Conservation (phyloP, 2,888 invertebrate genomes). For the Agrochola circellaris region DNA sequence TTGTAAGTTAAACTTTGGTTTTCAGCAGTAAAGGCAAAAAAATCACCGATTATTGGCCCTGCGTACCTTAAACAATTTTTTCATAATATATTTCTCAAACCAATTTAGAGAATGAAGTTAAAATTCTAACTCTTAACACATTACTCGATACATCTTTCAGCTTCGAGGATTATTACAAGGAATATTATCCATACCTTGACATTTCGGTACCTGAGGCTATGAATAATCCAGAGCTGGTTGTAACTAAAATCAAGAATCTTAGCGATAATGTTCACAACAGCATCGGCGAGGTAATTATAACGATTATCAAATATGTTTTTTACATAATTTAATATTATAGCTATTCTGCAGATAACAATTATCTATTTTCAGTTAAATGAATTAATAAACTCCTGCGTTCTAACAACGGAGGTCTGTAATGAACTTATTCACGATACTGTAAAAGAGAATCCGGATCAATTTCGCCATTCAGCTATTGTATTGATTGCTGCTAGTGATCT, state of each 20-base stretch:
- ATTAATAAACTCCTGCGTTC: not conserved
- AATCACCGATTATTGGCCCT: not conserved
- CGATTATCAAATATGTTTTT: not conserved
- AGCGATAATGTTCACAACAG: not conserved
- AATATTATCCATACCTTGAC: not conserved
- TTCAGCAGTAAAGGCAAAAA: not conserved
- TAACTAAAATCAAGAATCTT: not conserved
- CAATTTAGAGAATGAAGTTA: not conserved
- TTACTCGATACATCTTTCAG: conserved; percentile 2
- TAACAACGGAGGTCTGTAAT: not conserved
- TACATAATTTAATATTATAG: not conserved
- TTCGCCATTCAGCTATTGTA: not conserved
- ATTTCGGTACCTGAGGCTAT: conserved; percentile 11
- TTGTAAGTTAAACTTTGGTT: not conserved
- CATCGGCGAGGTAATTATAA: not conserved
- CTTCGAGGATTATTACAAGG: fast-evolving
- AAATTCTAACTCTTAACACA: not conserved
- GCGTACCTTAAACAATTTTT: not conserved
- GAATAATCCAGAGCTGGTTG: not conserved
- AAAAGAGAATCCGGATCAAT: not conserved
- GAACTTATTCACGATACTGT: not conserved
- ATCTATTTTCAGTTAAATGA: not conserved
- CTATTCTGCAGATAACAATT: not conserved
- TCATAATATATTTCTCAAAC: not conserved
- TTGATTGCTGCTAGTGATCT: not conserved